A percentile compares a stretch with the other conserved stretches of the same genome.
Conservation (phyloP, 2,797 vertebrate species). For the Rhinichthys osculus region DNA sequence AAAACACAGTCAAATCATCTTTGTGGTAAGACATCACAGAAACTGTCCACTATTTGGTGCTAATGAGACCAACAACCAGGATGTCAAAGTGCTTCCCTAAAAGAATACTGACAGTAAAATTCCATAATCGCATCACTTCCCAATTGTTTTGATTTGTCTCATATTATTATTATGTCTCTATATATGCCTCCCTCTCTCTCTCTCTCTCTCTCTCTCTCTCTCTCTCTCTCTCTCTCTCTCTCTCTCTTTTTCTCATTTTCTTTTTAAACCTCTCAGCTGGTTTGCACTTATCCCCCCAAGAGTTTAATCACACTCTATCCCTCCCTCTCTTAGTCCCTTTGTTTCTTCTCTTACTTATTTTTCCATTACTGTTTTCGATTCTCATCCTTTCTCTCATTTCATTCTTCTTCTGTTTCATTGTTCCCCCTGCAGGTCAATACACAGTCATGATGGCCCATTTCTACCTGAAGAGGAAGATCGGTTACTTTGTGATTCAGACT, state of each 20-base stretch:
- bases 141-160: conserved; percentile 9
- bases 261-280: conserved; percentile 54
- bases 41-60: conserved; percentile 47
- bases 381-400: conserved; percentile 15
- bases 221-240: conserved; percentile 1
- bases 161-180: not conserved
- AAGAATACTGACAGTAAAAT: conserved; percentile 5
- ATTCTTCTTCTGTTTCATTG: not conserved
- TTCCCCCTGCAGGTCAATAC: conserved; percentile 86
- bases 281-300: conserved; percentile 44
- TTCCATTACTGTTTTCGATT: conserved; percentile 22
- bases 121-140: not conserved
- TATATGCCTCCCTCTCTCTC: not conserved
- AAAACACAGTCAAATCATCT: not conserved
- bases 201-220: not conserved
- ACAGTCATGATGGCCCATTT: conserved; percentile 98
- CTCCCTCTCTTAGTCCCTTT: conserved; percentile 35
- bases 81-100: not conserved
- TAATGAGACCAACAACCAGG: conserved; percentile 33
- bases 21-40: conserved; percentile 3
- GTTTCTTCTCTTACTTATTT: conserved; percentile 30
- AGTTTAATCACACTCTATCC: conserved; percentile 51
- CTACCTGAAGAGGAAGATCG: conserved; percentile 97
- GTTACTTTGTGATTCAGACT: conserved; percentile 98
- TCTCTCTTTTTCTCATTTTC: conserved; percentile 16